These are phyloP conservation scores for Alitta virens DNA, from an alignment of 2,888 invertebrate species.

Conservation along the genomic window DNA sequence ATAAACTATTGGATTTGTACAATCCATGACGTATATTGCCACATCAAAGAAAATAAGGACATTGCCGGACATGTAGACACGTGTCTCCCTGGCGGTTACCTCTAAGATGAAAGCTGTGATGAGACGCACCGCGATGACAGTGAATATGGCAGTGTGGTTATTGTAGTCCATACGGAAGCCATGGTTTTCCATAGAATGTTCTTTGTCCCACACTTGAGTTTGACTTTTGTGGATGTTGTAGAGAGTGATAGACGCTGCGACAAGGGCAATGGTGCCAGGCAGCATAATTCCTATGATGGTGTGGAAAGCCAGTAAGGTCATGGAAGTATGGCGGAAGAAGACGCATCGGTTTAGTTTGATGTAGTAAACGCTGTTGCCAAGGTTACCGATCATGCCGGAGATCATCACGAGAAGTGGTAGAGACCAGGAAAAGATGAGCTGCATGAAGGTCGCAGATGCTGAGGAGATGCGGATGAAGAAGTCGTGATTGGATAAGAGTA, in stretches of 20 bases:
- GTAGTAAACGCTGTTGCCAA: background rate
- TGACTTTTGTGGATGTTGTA: background rate
- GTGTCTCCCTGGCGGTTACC: background rate
- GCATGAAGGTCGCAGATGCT: background rate
- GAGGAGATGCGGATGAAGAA: background rate
- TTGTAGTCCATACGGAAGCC: background rate
- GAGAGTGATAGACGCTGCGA: background rate
- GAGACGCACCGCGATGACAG: background rate
- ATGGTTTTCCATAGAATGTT: background rate
- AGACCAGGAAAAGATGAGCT: background rate
- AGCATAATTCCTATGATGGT: background rate
- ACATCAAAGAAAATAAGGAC: background rate
- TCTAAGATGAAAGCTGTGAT: background rate
- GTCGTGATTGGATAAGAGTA: background rate
- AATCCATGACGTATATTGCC: background rate
- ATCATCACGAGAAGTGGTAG: background rate
- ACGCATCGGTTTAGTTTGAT: background rate
- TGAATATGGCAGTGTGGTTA: background rate
- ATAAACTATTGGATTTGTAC: background rate
- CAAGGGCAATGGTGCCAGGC: background rate
- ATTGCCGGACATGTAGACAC: background rate
- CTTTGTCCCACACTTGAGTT: background rate
- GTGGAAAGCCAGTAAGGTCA: background rate
- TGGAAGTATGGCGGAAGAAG: slow-evolving; percentile 2
- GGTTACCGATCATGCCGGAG: slow-evolving; percentile 1